phyloP scores from a whole-genome alignment of 2,113 vertebrate genomes.

The Aegotheles bennettii region DNA sequence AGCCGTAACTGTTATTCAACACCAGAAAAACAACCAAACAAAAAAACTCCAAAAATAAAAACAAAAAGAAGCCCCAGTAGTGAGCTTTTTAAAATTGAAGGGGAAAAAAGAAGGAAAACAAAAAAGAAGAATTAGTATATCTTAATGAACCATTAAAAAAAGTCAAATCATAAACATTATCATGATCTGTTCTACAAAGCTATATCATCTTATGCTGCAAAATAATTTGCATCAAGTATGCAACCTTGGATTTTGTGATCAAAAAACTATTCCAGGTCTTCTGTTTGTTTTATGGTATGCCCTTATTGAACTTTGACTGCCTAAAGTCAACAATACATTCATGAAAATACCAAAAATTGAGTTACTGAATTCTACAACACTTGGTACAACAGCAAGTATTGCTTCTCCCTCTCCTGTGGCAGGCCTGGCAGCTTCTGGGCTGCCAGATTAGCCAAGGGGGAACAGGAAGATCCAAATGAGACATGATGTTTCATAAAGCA shows the following conservation, averaged over 20 bases:
- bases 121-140: background rate
- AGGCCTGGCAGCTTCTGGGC: background rate
- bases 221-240: background rate
- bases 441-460: background rate
- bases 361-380: background rate
- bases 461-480: rapidly evolving
- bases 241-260: background rate
- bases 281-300: background rate
- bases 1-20: background rate
- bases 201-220: background rate
- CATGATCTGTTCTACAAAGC: background rate
- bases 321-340: background rate
- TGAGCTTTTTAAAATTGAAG: background rate
- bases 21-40: background rate
- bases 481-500: background rate
- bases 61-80: background rate
- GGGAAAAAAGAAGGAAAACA: rapidly evolving
- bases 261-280: background rate
- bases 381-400: background rate
- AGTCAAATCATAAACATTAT: background rate
- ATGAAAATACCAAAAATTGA: background rate
- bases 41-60: background rate
- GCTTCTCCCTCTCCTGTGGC: background rate
- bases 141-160: background rate
- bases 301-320: background rate